Base-by-base conservation (phyloP, 2,888 invertebrate genomes). In the Zygogramma bicolorata region DNA sequence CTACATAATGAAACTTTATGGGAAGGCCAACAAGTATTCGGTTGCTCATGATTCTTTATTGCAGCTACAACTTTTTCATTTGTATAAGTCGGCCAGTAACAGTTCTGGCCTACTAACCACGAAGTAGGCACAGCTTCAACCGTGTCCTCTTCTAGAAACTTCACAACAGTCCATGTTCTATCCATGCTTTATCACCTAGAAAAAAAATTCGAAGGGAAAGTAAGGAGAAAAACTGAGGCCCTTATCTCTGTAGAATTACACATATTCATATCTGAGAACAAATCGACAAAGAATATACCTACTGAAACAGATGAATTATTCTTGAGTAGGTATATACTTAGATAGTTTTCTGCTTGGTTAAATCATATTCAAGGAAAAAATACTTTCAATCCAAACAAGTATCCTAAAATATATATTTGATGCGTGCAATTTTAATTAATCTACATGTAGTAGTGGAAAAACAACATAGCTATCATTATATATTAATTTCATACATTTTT, bases 41-140 rank as follows among this genome's bases (percentile, higher is more conserved):
- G 38, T 38, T 38, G 38, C 10, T 38, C 38, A 38, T 38, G 38
- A 38, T 38, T 38, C 13, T 38, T 38, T 10, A 38, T 38, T 10
- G 38, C 38, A 38, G 29, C n/a, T n/a, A 31, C 31, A 31, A 31
- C 31, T 31, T 31, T 31, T 31, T 31, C 31, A 31, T 31, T 31
- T 38, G 38, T 38, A 38, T 38, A 38, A 38, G 38, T 38, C 6
- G 38, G 38, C 38, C 38, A 38, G 38, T 38, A 38, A 38, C 38
- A 38, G 38, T 38, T 8, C 38, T 38, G 8, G 38, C 59, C 29
- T 59, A 59, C 25, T n/a, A 29, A 29, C 59, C 59, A 59, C 7
- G 59, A 29, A 59, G 59, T 29, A 15, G 59, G 59, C 18, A 59
- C 59, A 59, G 59, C 59, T 58, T 25, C 57, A 58, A 58, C 59